Evolutionary conservation across 2,113 vertebrate genomes (phyloP).

Genomic region (Micronycteris hirsuta): DNA sequence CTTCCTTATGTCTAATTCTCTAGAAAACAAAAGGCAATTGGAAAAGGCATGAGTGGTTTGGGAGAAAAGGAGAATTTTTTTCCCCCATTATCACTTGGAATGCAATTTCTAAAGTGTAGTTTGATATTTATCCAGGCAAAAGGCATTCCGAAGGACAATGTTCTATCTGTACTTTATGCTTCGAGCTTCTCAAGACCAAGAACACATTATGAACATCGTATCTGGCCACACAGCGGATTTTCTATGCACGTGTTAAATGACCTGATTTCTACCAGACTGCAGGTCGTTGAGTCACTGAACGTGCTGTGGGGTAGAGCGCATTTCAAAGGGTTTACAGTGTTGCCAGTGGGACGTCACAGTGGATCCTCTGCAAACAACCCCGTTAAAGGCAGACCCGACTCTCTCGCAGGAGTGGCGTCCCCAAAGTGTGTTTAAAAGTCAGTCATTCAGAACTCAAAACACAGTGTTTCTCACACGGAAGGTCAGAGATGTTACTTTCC

Average conservation of each 20-base stretch:
- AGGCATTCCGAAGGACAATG: background rate
- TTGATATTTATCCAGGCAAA: background rate
- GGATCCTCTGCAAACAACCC: background rate
- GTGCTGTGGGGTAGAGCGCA: background rate
- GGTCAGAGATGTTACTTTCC: slow-evolving; percentile 59
- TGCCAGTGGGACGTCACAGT: background rate
- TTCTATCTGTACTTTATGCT: background rate
- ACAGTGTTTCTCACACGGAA: slow-evolving; percentile 10
- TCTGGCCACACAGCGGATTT: background rate
- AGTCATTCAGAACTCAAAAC: slow-evolving; percentile 67
- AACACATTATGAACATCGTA: background rate
- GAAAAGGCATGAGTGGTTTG: background rate
- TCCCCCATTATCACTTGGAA: background rate
- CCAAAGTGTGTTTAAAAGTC: slow-evolving; percentile 47
- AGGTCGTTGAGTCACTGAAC: background rate
- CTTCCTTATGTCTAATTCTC: background rate
- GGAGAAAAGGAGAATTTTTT: background rate
- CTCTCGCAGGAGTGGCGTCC: background rate
- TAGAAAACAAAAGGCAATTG: background rate
- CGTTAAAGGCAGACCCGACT: background rate
- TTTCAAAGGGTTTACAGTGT: background rate
- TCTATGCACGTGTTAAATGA: background rate
- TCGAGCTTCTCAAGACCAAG: background rate
- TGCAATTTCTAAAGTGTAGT: background rate
- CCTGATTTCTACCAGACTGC: background rate